phyloP scores from a whole-genome alignment of 1,140 invertebrate species.

The Drosophila tropicalis region DNA sequence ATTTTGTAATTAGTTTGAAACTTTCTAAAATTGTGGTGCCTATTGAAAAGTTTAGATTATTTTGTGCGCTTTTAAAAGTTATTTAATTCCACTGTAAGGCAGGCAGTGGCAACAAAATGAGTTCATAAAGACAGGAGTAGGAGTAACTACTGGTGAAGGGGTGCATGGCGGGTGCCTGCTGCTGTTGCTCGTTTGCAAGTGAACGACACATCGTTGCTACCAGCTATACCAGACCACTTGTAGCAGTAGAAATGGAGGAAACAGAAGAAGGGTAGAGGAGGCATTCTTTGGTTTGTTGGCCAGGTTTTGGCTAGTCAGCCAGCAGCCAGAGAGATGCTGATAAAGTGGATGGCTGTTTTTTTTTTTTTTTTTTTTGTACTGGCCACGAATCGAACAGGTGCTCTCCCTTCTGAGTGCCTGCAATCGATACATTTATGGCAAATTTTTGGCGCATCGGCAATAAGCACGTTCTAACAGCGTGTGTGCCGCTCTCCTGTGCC shows the following conservation, averaged over 20 bases:
- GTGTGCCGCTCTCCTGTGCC: slow-evolving; percentile 12
- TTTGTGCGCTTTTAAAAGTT: background rate
- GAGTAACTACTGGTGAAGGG: background rate
- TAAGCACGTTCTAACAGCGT: slow-evolving; percentile 57
- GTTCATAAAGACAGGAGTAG: slow-evolving; percentile 60
- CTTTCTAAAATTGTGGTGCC: too few relatives aligned
- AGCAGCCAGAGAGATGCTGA: slow-evolving; percentile 62
- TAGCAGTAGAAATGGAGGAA: slow-evolving; percentile 19
- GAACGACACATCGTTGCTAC: slow-evolving; percentile 67
- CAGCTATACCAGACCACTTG: slow-evolving; percentile 27
- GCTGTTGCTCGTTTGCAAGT: slow-evolving; percentile 65
- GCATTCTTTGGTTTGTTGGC: slow-evolving; percentile 32
- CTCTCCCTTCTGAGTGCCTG: slow-evolving; percentile 33
- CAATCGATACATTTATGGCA: slow-evolving; percentile 67
- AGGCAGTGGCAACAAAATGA: slow-evolving; percentile 57
- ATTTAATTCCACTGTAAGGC: slow-evolving; percentile 47
- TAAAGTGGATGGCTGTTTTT: slow-evolving; percentile 56
- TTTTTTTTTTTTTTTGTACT: slow-evolving; percentile 22
- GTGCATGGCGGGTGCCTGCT: slow-evolving; percentile 11
- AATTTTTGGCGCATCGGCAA: slow-evolving; percentile 24
- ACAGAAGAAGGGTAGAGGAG: slow-evolving; percentile 8
- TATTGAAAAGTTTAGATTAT: too few relatives aligned
- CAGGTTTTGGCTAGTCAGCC: slow-evolving; percentile 44
- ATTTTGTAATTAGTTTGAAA: too few relatives aligned
- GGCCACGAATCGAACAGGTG: slow-evolving; percentile 58